Evolutionary conservation across 2,113 vertebrate genomes (phyloP).

Genomic region (Scopus umbretta): DNA sequence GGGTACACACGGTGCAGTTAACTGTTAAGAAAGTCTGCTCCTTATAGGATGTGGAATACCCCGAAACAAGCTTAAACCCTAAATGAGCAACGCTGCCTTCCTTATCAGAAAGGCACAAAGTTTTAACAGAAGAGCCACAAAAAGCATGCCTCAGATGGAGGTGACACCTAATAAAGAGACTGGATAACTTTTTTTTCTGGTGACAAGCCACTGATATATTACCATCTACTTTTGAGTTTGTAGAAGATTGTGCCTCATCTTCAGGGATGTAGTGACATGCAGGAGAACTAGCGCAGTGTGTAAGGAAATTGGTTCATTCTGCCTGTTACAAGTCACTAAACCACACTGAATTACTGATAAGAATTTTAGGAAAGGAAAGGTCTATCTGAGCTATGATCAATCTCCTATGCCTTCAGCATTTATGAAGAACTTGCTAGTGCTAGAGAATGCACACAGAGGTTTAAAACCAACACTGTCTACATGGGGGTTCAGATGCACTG

Average conservation of each 20-base stretch:
- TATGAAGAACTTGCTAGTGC: not conserved
- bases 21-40: not conserved
- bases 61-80: not conserved
- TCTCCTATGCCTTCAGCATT: not conserved
- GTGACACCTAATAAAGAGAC: not conserved
- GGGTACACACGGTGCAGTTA: not conserved
- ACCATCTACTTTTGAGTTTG: not conserved
- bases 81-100: not conserved
- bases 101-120: not conserved
- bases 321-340: not conserved
- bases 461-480: not conserved
- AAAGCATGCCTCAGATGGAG: not conserved
- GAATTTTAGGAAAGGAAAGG: not conserved
- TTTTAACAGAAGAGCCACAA: not conserved
- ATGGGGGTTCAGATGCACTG: not conserved
- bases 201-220: not conserved
- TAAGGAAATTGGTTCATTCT: not conserved
- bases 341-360: not conserved
- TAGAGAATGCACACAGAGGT: not conserved
- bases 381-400: not conserved
- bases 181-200: not conserved
- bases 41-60: not conserved
- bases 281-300: not conserved
- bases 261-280: not conserved
- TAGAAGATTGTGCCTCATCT: not conserved